These are phyloP conservation scores for Stenotaenia linearis DNA, from an alignment of 2,888 invertebrate species.

Conservation along the genomic window DNA sequence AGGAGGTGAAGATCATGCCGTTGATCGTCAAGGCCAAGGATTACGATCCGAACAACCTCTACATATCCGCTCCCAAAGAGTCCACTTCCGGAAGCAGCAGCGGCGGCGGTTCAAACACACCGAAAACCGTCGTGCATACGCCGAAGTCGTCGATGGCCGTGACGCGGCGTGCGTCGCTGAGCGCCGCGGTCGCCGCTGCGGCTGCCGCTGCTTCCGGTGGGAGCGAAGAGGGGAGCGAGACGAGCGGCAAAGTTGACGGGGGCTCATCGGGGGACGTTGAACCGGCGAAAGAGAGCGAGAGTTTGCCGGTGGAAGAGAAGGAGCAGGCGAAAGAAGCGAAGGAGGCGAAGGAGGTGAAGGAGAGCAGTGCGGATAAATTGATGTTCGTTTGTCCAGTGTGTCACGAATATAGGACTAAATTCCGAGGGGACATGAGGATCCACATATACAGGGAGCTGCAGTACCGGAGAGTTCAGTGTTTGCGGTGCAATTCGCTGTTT, in stretches of 20 bases:
- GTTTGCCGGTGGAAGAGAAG: too few relatives aligned
- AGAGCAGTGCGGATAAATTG: background rate
- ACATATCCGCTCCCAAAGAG: background rate
- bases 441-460: constrained; percentile 64
- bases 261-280: background rate
- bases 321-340: background rate
- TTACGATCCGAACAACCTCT: constrained; percentile 18
- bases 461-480: constrained; percentile 54
- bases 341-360: background rate
- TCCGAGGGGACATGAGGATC: constrained; percentile 57
- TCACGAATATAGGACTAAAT: constrained; percentile 55
- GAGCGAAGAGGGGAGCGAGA: background rate
- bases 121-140: background rate
- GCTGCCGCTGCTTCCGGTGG: background rate
- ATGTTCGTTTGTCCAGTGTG: constrained; percentile 56
- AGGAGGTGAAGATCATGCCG: constrained; percentile 27
- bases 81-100: background rate
- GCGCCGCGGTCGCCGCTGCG: background rate
- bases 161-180: background rate
- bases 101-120: background rate
- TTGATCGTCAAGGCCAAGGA: constrained; percentile 29
- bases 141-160: background rate
- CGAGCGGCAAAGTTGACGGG: background rate
- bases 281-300: too few relatives aligned
- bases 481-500: constrained; percentile 26